Percentiles rank a stretch among this genome's conserved stretches.
Evolutionary conservation across 2,888 invertebrate genomes (phyloP).

Genomic region (Drosophila quinaria): DNA sequence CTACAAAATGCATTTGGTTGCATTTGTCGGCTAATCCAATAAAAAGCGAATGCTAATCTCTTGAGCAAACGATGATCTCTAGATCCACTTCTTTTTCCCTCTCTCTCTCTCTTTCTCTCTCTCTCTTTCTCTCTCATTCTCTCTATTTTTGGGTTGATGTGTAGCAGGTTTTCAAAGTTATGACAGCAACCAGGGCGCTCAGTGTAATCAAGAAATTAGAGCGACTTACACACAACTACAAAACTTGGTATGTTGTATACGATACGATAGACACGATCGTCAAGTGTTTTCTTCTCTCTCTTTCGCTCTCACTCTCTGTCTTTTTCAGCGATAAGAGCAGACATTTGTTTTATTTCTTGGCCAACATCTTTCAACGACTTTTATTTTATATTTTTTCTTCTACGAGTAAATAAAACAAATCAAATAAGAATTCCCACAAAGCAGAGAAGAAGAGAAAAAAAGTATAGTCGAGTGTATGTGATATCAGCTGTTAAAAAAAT

Average conservation of each 20-base stretch:
- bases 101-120: not conserved
- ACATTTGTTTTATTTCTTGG: constrained; percentile 48
- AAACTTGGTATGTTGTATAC: constrained; percentile 6
- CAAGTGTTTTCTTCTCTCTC: constrained; percentile 36
- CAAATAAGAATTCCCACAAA: constrained; percentile 59
- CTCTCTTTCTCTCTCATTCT: not conserved
- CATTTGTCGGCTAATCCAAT: constrained; percentile 47
- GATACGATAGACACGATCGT: constrained; percentile 12
- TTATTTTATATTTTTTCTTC: constrained; percentile 9
- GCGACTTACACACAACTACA: constrained; percentile 31
- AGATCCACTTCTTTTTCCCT: constrained; percentile 17
- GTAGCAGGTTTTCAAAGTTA: constrained; percentile 23
- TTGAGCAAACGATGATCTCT: constrained; percentile 51
- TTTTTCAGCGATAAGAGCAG: constrained; percentile 33
- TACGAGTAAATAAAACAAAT: constrained; percentile 53
- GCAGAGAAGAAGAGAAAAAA: constrained; percentile 20
- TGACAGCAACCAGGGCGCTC: constrained; percentile 22
- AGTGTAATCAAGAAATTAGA: constrained; percentile 78
- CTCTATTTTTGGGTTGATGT: constrained; percentile 5
- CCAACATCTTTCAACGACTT: constrained; percentile 37
- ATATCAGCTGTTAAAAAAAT: constrained; percentile 66
- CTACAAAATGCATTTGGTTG: constrained; percentile 38
- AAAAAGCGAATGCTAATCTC: constrained; percentile 59
- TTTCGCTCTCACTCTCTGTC: constrained; percentile 3
- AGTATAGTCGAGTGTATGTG: constrained; percentile 37